These are phyloP conservation scores for Tenthredo amoena DNA, from an alignment of 2,888 invertebrate species.

Conservation along the genomic window DNA sequence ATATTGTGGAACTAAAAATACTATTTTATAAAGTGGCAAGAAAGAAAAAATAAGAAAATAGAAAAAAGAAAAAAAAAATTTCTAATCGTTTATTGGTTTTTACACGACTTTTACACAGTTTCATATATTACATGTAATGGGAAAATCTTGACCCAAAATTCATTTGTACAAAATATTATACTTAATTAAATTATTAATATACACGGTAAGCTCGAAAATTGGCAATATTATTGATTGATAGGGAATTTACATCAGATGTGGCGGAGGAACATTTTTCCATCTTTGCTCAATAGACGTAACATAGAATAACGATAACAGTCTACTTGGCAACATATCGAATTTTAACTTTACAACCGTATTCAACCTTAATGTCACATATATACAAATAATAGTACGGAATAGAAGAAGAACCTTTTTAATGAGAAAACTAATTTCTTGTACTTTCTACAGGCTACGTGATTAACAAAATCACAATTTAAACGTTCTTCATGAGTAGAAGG, in stretches of 20 bases:
- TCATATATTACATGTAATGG: slow-evolving; percentile 26
- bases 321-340: slow-evolving; percentile 47
- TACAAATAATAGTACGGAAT: slow-evolving; percentile 18
- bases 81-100: slow-evolving; percentile 49
- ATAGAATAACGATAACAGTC: background rate
- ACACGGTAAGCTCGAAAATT: background rate
- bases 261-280: background rate
- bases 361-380: slow-evolving; percentile 32
- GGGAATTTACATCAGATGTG: slow-evolving; percentile 7
- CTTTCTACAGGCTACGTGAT: slow-evolving; percentile 22
- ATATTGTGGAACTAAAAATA: slow-evolving; percentile 31
- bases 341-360: slow-evolving; percentile 47
- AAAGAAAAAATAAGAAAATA: background rate
- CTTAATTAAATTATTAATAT: slow-evolving; percentile 37
- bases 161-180: slow-evolving; percentile 37
- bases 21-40: slow-evolving; percentile 38
- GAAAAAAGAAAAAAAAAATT: background rate
- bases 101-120: slow-evolving; percentile 52
- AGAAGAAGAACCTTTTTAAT: background rate
- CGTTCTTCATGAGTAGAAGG: background rate
- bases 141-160: slow-evolving; percentile 14
- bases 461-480: background rate
- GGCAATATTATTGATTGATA: slow-evolving; percentile 30
- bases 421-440: background rate
- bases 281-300: slow-evolving; percentile 41